Evolutionary conservation across 1,140 invertebrate species (phyloP), one percentile per base, ranked within the genome.

Genomic region (Drosophila tristis): DNA sequence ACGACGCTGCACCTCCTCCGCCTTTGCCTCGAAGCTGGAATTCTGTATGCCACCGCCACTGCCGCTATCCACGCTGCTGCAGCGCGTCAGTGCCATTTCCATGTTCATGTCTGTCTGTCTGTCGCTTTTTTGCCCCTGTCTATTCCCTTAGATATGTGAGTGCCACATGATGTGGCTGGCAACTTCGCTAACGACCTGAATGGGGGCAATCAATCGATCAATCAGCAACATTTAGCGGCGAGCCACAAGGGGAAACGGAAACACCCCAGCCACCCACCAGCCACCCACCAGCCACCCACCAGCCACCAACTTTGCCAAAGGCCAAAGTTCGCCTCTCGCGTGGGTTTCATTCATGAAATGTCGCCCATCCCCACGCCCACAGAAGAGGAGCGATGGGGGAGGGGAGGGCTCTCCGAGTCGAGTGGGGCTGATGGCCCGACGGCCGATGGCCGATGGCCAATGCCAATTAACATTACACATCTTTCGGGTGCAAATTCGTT

Each of bases 271-370:
- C 20, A 20, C 20, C 20, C 20, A 20, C 20, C 20, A 20, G 20
- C 20, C 20, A 20, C 16, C 16, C 16, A 20, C 20, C 16, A 13
- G 16, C 16, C 16, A 16, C 16, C 16, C n/a, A 16, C 16, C 16
- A 16, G 16, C 16, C 16, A 16, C 20, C 16, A 13, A 8, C 43
- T 13, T 23, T 44, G 43, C 25, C 29, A 49, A 63, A 72, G 57
- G 48, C 47, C 66, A 76, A 56, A 80, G 78, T 66, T 80, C 45
- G 23, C 5, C 6, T 23, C 4, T 39, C 35, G 56, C n/a, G 25
- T 55, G 47, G 49, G 53, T 74, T 70, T 50, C 80, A 81, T 86
- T 85, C 75, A 79, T 79, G 45, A 70, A 71, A 77, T 59, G 48
- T n/a, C 47, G 39, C 62, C 42, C 53, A 59, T 59, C 26, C 44